Percentiles rank a stretch among this genome's conserved stretches.
Evolutionary conservation across 2,888 invertebrate species (phyloP).

Genomic region (Mythimna albipuncta): DNA sequence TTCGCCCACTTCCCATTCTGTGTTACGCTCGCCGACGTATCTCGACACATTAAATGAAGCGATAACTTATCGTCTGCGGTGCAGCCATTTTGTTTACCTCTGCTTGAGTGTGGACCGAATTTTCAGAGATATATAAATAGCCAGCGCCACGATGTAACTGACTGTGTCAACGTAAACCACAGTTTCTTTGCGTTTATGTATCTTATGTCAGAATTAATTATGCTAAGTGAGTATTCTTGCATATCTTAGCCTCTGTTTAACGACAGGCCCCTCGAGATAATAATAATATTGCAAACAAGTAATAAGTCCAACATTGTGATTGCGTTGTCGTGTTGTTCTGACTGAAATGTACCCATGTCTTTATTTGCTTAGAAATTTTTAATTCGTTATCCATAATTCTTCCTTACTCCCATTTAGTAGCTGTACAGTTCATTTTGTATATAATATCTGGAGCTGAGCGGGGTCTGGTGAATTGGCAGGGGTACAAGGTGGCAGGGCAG

Average conservation of each 20-base stretch:
- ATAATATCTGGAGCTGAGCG: conserved; percentile 62
- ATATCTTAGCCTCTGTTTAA: conserved; percentile 27
- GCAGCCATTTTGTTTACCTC: conserved; percentile 72
- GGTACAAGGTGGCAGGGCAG: conserved; percentile 76
- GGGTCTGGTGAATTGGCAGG: conserved; percentile 75
- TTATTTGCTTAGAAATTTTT: neutral
- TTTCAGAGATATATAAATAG: conserved; percentile 56
- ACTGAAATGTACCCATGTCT: conserved; percentile 16
- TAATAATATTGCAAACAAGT: conserved; percentile 37
- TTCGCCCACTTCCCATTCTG: conserved; percentile 52
- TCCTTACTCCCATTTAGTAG: conserved; percentile 10
- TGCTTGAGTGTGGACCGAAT: conserved; percentile 50
- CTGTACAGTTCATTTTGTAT: conserved; percentile 47
- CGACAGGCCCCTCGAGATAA: conserved; percentile 21
- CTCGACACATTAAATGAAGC: conserved; percentile 63
- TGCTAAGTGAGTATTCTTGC: conserved; percentile 25
- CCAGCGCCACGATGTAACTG: conserved; percentile 35
- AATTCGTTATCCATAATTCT: neutral
- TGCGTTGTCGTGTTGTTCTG: conserved; percentile 6
- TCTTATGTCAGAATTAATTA: conserved; percentile 31
- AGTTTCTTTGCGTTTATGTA: conserved; percentile 42
- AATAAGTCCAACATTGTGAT: conserved; percentile 8
- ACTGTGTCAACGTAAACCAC: conserved; percentile 40
- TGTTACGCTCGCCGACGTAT: conserved; percentile 58
- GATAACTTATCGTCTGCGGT: conserved; percentile 68